phyloP scores from a whole-genome alignment of 2,113 vertebrate genomes.

The Phyllopteryx taeniolatus region DNA sequence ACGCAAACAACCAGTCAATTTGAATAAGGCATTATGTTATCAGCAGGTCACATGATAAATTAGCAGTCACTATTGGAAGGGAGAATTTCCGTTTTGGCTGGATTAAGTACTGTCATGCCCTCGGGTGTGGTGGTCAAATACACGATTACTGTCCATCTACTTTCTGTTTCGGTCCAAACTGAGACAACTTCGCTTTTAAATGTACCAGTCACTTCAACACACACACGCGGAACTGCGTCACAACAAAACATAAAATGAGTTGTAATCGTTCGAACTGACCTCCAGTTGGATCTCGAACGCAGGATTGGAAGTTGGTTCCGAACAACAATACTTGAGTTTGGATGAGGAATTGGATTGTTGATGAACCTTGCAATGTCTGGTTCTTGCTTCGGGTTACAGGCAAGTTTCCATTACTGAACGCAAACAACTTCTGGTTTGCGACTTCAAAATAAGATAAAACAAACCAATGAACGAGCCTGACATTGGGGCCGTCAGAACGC shows the following conservation, averaged over 20 bases:
- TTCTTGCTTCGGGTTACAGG: not conserved
- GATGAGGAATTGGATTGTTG: not conserved
- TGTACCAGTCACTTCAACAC: not conserved
- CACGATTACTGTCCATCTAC: not conserved
- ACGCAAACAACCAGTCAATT: not conserved
- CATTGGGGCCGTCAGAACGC: not conserved
- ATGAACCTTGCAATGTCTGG: not conserved
- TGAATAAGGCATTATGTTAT: not conserved
- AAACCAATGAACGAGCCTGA: not conserved
- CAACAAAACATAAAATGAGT: not conserved
- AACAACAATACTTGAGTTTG: not conserved
- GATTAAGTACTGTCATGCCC: not conserved
- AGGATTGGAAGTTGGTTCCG: not conserved
- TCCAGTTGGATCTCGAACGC: not conserved
- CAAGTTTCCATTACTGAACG: not conserved
- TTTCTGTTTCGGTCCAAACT: conserved; percentile 33
- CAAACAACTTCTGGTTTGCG: not conserved
- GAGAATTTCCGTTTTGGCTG: not conserved
- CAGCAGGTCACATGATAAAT: conserved; percentile 34
- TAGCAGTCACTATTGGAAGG: not conserved
- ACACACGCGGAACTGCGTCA: conserved; percentile 49
- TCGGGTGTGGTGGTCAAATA: no score
- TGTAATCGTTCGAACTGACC: conserved; percentile 30
- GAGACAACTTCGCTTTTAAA: not conserved
- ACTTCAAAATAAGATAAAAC: not conserved